phyloP scores from a whole-genome alignment of 2,797 vertebrate genomes.

The Cuniculus paca region DNA sequence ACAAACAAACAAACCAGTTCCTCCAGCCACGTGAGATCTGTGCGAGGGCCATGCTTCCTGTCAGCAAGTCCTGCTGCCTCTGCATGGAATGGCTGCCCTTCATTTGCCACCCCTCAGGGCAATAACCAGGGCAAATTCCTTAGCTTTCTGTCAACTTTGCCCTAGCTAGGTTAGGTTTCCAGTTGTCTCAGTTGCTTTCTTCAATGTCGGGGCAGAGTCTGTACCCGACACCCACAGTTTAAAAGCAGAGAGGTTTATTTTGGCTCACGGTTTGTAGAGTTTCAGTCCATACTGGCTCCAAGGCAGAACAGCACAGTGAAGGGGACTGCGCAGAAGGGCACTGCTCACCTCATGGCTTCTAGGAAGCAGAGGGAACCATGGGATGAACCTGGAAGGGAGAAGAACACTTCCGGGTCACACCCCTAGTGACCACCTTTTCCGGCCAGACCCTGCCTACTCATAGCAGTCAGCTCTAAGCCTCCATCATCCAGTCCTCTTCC shows the following conservation, averaged over 20 bases:
- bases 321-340: background rate
- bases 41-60: no score
- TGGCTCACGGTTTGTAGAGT: background rate
- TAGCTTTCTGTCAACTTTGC: background rate
- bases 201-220: background rate
- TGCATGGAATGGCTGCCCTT: background rate
- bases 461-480: background rate
- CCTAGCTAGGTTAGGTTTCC: background rate
- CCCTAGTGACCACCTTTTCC: background rate
- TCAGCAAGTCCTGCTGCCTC: background rate
- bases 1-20: background rate
- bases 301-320: background rate
- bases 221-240: background rate
- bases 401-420: background rate
- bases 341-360: background rate
- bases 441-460: background rate
- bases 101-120: background rate
- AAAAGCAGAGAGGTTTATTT: background rate
- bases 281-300: background rate
- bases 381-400: background rate
- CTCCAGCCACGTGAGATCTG: background rate
- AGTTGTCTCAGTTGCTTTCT: background rate
- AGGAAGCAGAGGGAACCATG: background rate
- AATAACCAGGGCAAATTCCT: background rate
- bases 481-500: background rate